These are phyloP conservation scores for Zeugodacus cucurbitae DNA, from an alignment of 1,140 invertebrate genomes.

Conservation along the genomic window DNA sequence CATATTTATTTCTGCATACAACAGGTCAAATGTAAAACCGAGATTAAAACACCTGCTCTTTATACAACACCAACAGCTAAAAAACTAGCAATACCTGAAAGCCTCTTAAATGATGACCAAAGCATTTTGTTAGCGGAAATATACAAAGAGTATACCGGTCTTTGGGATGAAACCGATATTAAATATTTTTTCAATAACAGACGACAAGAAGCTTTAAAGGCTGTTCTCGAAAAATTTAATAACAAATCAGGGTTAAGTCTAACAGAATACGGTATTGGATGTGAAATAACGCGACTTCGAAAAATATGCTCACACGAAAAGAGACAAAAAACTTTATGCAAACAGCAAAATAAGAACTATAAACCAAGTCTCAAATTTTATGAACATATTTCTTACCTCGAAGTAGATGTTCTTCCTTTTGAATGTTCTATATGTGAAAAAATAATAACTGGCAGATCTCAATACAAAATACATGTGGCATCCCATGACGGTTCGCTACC, in stretches of 20 bases:
- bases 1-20: too few species aligned
- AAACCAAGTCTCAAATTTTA: not conserved
- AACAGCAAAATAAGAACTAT: not conserved
- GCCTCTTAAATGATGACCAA: not conserved
- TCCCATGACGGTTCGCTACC: conserved; percentile 25
- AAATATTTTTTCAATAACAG: conserved; percentile 23
- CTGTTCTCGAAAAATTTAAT: not conserved
- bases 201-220: conserved; percentile 6
- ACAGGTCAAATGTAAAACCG: too few species aligned
- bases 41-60: too few species aligned
- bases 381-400: conserved; percentile 2
- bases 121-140: not conserved
- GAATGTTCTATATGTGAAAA: not conserved
- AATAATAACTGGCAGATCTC: not conserved
- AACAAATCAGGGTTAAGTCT: not conserved
- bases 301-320: conserved; percentile 28
- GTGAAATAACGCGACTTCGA: not conserved
- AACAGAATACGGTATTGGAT: not conserved
- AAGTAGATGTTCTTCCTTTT: conserved; percentile 29
- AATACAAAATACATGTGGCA: conserved; percentile 2
- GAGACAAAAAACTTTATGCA: not conserved
- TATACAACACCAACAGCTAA: not conserved
- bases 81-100: not conserved
- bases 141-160: not conserved
- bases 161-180: conserved; percentile 32